Evolutionary conservation across 2,888 invertebrate species (phyloP).

Genomic region (Lampropteryx suffumata): DNA sequence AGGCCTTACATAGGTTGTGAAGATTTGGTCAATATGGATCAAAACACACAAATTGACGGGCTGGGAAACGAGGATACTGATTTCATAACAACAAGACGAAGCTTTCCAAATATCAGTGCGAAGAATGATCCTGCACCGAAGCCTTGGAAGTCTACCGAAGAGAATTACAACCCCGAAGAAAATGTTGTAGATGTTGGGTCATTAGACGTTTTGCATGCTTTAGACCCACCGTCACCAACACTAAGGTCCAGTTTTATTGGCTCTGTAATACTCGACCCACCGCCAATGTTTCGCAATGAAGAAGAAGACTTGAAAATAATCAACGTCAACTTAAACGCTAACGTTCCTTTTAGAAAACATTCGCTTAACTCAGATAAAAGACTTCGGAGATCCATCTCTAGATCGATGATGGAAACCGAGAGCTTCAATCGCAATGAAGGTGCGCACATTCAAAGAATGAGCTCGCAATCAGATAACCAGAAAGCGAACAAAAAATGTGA

Average conservation of each 20-base stretch:
- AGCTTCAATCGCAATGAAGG: conserved; percentile 57
- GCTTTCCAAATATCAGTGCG: conserved; percentile 85
- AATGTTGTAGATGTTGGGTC: conserved; percentile 42
- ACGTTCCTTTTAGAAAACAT: conserved; percentile 77
- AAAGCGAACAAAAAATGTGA: conserved; percentile 73
- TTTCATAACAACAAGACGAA: conserved; percentile 81
- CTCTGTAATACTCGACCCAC: conserved; percentile 79
- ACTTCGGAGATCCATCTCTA: conserved; percentile 71
- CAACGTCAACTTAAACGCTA: conserved; percentile 67
- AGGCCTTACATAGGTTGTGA: conserved; percentile 85
- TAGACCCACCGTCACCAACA: conserved; percentile 72
- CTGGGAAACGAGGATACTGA: conserved; percentile 60
- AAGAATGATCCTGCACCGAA: conserved; percentile 61
- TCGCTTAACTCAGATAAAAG: conserved; percentile 85
- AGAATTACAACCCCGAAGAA: conserved; percentile 53
- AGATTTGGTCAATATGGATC: conserved; percentile 86
- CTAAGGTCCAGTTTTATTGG: conserved; percentile 53
- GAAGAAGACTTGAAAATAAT: conserved; percentile 71
- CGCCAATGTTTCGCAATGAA: conserved; percentile 83
- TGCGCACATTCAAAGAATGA: conserved; percentile 65
- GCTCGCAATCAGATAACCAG: conserved; percentile 71
- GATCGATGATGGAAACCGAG: conserved; percentile 73
- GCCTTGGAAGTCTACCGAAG: conserved; percentile 74
- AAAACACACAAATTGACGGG: conserved; percentile 79
- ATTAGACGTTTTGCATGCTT: conserved; percentile 54